A percentile compares a stretch with the other conserved stretches of the same genome.
Conservation (phyloP, 2,888 invertebrate species). For the Chloromyia formosa region DNA sequence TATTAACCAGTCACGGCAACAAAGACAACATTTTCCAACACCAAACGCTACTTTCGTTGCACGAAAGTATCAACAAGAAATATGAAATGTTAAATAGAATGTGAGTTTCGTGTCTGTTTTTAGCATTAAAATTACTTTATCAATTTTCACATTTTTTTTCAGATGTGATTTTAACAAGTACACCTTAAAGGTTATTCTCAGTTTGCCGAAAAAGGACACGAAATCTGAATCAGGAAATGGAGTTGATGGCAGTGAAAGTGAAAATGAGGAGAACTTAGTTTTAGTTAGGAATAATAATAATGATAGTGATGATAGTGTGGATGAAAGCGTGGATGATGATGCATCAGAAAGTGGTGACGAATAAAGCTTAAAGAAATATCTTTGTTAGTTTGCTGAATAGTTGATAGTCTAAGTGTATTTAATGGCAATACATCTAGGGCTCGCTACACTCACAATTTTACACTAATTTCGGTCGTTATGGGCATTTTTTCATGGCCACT, state of each 20-base stretch:
- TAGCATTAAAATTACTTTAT: neutral
- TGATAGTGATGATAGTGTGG: slow-evolving; percentile 58
- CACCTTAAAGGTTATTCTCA: slow-evolving; percentile 75
- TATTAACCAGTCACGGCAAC: slow-evolving; percentile 75
- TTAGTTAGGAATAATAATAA: slow-evolving; percentile 53
- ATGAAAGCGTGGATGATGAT: slow-evolving; percentile 64
- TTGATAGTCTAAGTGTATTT: too few species aligned
- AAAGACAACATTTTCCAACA: slow-evolving; percentile 69
- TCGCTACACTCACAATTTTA: too few species aligned
- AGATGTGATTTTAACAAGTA: slow-evolving; percentile 93
- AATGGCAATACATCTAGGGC: too few species aligned
- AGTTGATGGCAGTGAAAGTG: slow-evolving; percentile 51
- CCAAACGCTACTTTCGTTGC: slow-evolving; percentile 75
- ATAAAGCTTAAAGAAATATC: too few species aligned
- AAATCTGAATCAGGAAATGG: slow-evolving; percentile 2
- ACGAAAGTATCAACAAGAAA: slow-evolving; percentile 81
- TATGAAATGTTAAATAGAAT: slow-evolving; percentile 84
- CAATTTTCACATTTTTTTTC: slow-evolving; percentile 57
- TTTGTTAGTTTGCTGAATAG: too few species aligned
- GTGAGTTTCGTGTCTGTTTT: slow-evolving; percentile 68
- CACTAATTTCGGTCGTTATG: too few species aligned
- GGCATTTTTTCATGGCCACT: too few species aligned
- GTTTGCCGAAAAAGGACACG: slow-evolving; percentile 61
- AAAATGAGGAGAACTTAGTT: slow-evolving; percentile 51
- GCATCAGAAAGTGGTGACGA: slow-evolving; percentile 57